Conservation (phyloP, 1,140 invertebrate genomes). For the Drosophila nigrodunni region DNA sequence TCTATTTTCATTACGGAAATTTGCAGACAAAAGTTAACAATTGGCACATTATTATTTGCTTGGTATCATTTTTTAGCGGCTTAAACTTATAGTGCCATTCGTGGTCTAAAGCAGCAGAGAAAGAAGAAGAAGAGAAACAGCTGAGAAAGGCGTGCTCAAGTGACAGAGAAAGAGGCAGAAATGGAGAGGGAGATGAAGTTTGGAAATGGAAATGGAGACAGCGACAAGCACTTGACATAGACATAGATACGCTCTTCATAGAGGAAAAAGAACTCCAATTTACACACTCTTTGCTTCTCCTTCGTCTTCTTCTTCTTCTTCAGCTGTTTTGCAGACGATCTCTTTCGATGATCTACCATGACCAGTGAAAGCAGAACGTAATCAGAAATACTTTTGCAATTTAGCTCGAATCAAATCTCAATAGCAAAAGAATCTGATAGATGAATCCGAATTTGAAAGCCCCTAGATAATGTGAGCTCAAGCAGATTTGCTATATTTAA, state of each 20-base stretch:
- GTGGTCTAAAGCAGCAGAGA: background rate
- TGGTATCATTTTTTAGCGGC: conserved; percentile 49
- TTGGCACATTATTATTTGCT: conserved; percentile 39
- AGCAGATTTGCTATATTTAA: too few relatives aligned
- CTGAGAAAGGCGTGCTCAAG: conserved; percentile 16
- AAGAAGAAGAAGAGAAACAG: background rate
- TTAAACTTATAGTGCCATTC: conserved; percentile 41
- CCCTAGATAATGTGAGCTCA: background rate
- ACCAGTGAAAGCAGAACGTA: conserved; percentile 66
- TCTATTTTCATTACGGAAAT: conserved; percentile 51
- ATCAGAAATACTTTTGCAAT: conserved; percentile 31
- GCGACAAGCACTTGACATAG: conserved; percentile 45
- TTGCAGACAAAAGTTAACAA: conserved; percentile 22
- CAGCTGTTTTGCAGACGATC: conserved; percentile 27
- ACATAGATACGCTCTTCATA: conserved; percentile 36
- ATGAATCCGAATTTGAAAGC: background rate
- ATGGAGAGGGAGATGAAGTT: background rate
- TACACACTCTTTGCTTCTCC: background rate
- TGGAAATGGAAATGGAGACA: background rate
- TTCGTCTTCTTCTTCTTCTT: too few relatives aligned
- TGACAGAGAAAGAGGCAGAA: conserved; percentile 6
- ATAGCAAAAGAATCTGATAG: background rate
- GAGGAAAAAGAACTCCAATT: conserved; percentile 30
- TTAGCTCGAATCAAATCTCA: conserved; percentile 18
- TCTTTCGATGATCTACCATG: conserved; percentile 52